Evolutionary conservation across 2,888 invertebrate genomes (phyloP), one percentile per base, ranked within the genome.

Genomic region (Notocelia uddmanniana): DNA sequence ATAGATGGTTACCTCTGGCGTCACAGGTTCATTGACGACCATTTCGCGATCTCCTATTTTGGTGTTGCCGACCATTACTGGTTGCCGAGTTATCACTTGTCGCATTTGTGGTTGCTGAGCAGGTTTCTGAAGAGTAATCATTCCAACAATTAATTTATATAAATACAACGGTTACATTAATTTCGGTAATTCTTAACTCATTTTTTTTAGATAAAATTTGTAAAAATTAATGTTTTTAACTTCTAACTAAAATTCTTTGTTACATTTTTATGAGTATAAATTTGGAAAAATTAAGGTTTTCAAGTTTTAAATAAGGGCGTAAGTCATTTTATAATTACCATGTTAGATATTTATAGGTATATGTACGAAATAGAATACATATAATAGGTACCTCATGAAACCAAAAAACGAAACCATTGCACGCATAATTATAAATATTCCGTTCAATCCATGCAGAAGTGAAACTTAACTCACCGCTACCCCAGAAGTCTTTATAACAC

Each of bases 21-120:
- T 68, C 3, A 89, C 80, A 0, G 91, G 85, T 72, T 92, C 91
- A 3, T 83, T 85, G 66, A 92, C 87, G 1, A 92, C 80, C 26
- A 90, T 85, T 75, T 93, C 93, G 73, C 92, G 92, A 41, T 93
- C 93, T 9, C 93, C 93, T 1, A 93, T 92, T 77, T 93, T 93
- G 0, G 91, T 92, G 76, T 90, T 91, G 5, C 93, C 93, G 5
- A 93, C 87, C 93, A 93, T 92, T 3, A 93, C 90, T 0, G 93
- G 93, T 69, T 93, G 92, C 0, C 93, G 85, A 0, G 91, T 88
- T 72, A 93, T 91, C 70, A 93, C 92, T 76, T 93, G 93, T 0
- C 93, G 85, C 79, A 92, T 88, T 50, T 85, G 79, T 0, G 89
- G 88, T 71, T 88, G 89, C n/a, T 84, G 82, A 0, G 85, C 34